Conservation (phyloP, 2,888 invertebrate species). For the Drosophila mimica region DNA sequence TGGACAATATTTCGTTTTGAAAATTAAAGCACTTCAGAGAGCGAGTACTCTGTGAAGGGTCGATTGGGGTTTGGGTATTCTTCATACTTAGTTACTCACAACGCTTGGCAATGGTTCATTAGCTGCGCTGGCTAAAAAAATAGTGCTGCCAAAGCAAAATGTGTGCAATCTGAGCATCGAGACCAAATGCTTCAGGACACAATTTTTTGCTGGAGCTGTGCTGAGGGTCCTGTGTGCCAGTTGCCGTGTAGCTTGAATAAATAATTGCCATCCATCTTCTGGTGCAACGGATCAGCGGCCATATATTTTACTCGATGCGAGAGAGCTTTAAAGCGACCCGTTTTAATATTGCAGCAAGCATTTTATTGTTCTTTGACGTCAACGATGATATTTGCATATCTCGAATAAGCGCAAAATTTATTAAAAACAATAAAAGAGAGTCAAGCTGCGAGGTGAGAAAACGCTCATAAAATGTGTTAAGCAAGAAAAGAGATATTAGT, state of each 20-base stretch:
- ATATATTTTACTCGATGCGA: slow-evolving; percentile 25
- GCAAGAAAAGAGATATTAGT: slow-evolving; percentile 12
- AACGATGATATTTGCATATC: slow-evolving; percentile 32
- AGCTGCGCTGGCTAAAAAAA: slow-evolving; percentile 68
- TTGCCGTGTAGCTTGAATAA: slow-evolving; percentile 69
- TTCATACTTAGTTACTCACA: slow-evolving; percentile 42
- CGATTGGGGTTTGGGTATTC: not conserved
- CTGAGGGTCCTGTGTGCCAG: slow-evolving; percentile 15
- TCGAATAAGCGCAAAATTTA: slow-evolving; percentile 26
- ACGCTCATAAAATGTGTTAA: slow-evolving; percentile 19
- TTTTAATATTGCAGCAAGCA: slow-evolving; percentile 31
- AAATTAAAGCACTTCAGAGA: slow-evolving; percentile 47
- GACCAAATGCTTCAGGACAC: slow-evolving; percentile 45
- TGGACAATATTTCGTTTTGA: slow-evolving; percentile 14
- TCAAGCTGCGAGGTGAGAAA: slow-evolving; percentile 40
- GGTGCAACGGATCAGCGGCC: slow-evolving; percentile 53
- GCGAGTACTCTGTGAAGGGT: not conserved
- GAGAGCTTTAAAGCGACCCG: slow-evolving; percentile 33
- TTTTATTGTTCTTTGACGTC: slow-evolving; percentile 36
- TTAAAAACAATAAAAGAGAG: slow-evolving; percentile 36
- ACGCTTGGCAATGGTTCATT: slow-evolving; percentile 69
- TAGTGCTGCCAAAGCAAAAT: slow-evolving; percentile 76
- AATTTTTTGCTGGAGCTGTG: slow-evolving; percentile 36
- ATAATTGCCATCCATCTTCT: slow-evolving; percentile 74
- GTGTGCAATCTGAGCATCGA: slow-evolving; percentile 75